These are phyloP conservation scores for Tapera naevia DNA, from an alignment of 2,797 vertebrate genomes.

Conservation along the genomic window DNA sequence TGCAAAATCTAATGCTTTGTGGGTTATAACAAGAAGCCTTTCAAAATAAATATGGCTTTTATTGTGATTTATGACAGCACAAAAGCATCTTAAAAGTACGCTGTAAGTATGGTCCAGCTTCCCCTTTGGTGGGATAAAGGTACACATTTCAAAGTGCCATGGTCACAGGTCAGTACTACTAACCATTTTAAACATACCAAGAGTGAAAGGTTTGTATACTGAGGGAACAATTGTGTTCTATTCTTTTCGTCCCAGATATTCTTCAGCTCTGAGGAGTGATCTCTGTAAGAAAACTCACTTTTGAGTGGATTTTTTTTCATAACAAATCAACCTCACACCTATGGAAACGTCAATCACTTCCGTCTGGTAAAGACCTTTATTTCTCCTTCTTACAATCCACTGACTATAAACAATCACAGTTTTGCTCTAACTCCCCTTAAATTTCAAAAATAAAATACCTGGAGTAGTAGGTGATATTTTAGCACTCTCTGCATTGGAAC, in stretches of 20 bases:
- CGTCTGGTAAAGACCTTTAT: not conserved
- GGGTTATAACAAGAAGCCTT: constrained; percentile 68
- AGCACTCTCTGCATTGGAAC: constrained; percentile 98
- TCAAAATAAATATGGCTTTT: constrained; percentile 68
- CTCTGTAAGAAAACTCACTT: not conserved
- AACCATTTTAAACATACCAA: not conserved
- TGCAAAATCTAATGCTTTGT: constrained; percentile 63
- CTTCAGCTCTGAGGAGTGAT: not conserved
- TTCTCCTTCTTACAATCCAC: not conserved
- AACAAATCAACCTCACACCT: not conserved
- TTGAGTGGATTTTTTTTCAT: not conserved
- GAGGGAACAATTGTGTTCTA: not conserved
- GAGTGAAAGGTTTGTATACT: not conserved
- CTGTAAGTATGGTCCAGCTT: not conserved
- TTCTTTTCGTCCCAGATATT: not conserved
- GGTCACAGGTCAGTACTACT: not conserved
- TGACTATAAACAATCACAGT: not conserved
- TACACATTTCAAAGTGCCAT: not conserved
- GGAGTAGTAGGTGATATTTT: constrained; percentile 94
- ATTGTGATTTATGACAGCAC: constrained; percentile 53
- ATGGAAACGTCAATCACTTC: not conserved
- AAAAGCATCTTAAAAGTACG: not conserved
- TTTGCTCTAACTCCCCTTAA: not conserved
- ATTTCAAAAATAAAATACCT: constrained; percentile 78
- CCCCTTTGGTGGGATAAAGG: not conserved